phyloP scores from a whole-genome alignment of 2,797 vertebrate genomes.

The Melanotaenia boesemani region DNA sequence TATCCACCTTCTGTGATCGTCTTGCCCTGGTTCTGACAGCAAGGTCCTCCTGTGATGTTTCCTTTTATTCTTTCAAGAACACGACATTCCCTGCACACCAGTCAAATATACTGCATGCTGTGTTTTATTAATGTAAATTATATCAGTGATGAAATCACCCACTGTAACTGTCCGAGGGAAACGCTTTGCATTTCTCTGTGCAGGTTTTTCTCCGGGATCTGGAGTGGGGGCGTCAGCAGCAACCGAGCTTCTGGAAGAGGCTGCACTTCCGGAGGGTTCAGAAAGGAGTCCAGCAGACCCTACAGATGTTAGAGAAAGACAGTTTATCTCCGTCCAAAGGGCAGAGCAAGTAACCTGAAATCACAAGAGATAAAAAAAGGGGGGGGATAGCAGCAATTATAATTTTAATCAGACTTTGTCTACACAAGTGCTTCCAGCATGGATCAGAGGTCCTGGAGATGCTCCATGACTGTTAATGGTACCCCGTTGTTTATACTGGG shows the following conservation, averaged over 20 bases:
- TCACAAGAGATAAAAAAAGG: background rate
- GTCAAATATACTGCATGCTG: no score
- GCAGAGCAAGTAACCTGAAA: conserved; percentile 28
- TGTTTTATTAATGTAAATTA: background rate
- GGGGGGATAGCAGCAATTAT: no score
- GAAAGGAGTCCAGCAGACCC: conserved; percentile 84
- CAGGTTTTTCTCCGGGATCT: conserved; percentile 90
- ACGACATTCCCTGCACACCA: no score
- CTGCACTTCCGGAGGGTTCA: conserved; percentile 91
- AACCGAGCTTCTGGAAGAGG: conserved; percentile 89
- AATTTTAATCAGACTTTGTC: background rate
- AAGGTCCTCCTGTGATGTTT: no score
- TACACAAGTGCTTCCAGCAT: background rate
- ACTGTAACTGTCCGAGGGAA: background rate
- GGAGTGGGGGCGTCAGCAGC: conserved; percentile 89
- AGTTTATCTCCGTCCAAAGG: conserved; percentile 24
- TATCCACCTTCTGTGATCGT: no score
- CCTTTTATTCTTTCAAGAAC: no score
- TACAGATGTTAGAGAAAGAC: conserved; percentile 83
- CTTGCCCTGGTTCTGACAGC: no score
- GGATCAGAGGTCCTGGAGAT: background rate
- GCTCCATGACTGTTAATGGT: background rate
- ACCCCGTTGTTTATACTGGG: background rate
- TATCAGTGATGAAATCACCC: conserved; percentile 1
- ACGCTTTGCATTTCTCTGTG: background rate